Conservation (phyloP, 2,113 vertebrate species). For the Machaerirhynchus nigripectus region DNA sequence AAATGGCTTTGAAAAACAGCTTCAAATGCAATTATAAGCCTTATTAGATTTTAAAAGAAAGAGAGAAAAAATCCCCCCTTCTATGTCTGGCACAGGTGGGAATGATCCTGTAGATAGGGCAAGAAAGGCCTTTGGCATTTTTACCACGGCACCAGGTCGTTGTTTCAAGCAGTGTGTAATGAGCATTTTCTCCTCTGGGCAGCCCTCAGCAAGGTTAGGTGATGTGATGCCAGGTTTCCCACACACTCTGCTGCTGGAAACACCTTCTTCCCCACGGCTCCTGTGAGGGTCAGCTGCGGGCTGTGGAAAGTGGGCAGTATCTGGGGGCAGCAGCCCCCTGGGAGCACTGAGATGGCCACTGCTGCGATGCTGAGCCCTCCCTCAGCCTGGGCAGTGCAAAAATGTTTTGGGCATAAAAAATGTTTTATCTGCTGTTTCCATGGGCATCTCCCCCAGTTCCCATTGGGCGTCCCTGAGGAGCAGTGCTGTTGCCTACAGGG, state of each 20-base stretch:
- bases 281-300: fast-evolving
- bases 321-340: neutral
- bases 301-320: neutral
- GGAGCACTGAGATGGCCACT: fast-evolving
- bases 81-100: neutral
- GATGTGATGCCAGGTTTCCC: neutral
- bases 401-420: too few species aligned
- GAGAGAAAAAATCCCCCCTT: neutral
- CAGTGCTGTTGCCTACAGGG: neutral
- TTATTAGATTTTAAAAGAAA: constrained; percentile 1
- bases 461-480: fast-evolving
- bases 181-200: neutral
- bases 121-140: neutral
- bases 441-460: neutral
- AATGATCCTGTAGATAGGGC: neutral
- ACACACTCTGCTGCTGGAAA: neutral
- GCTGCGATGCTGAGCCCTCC: neutral
- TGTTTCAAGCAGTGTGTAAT: neutral
- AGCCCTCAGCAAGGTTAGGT: neutral
- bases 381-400: neutral
- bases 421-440: neutral
- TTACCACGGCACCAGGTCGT: fast-evolving
- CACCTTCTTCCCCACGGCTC: neutral
- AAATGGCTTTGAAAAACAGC: constrained; percentile 47
- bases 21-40: constrained; percentile 21